Percentiles rank a stretch among this genome's conserved stretches.
Evolutionary conservation across 2,113 vertebrate genomes (phyloP).

Genomic region (Himantopus leucocephalus): DNA sequence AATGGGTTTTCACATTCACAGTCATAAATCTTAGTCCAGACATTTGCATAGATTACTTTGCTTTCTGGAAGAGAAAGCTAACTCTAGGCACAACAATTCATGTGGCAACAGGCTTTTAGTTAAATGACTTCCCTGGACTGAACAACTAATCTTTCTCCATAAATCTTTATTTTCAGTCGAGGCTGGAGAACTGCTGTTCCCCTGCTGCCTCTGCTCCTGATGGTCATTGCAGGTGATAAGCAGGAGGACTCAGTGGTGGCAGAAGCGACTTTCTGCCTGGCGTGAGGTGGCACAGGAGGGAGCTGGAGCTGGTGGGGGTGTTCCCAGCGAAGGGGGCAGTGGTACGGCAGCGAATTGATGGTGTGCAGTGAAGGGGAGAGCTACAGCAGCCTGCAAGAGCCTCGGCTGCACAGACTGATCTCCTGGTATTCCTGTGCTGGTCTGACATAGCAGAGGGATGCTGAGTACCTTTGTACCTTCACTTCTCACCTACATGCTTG

Average conservation of each 20-base stretch:
- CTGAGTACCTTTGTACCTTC: neutral
- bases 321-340: fast-evolving
- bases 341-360: neutral
- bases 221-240: neutral
- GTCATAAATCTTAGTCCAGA: neutral
- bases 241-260: fast-evolving
- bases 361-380: neutral
- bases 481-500: fast-evolving
- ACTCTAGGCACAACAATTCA: neutral
- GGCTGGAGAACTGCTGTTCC: neutral
- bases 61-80: neutral
- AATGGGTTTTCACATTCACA: neutral
- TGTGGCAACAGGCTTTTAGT: neutral
- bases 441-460: neutral
- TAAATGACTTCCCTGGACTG: neutral
- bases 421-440: neutral
- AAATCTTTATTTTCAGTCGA: neutral
- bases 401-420: no score
- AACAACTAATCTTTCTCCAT: neutral
- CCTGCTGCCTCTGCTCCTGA: neutral
- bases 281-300: neutral
- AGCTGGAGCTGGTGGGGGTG: fast-evolving
- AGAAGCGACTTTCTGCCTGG: neutral
- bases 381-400: neutral
- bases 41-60: neutral